phyloP scores from a whole-genome alignment of 2,797 vertebrate genomes.

The Ambastaia sidthimunki region DNA sequence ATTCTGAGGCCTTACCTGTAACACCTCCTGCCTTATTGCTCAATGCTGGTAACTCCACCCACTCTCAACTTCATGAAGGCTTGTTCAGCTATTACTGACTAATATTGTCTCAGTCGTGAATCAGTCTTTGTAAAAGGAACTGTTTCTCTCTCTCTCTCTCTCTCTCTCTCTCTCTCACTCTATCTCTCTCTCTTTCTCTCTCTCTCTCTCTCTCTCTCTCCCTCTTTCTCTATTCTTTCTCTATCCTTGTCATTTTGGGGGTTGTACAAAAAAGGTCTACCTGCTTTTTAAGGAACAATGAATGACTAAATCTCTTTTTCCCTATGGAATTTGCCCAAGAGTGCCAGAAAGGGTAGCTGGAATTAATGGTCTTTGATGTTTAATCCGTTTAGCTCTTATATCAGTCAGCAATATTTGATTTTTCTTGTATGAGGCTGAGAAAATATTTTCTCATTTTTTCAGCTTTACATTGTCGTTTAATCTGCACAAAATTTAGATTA shows the following conservation, averaged over 20 bases:
- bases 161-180: slow-evolving; percentile 3
- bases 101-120: slow-evolving; percentile 46
- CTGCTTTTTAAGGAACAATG: slow-evolving; percentile 52
- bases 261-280: slow-evolving; percentile 58
- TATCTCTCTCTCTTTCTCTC: no score
- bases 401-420: background rate
- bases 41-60: no score
- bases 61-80: background rate
- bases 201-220: background rate
- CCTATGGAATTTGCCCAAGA: slow-evolving; percentile 57
- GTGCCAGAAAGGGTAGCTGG: slow-evolving; percentile 53
- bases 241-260: background rate
- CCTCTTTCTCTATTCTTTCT: no score
- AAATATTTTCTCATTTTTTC: slow-evolving; percentile 25
- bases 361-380: slow-evolving; percentile 50
- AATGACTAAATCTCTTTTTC: slow-evolving; percentile 55
- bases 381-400: slow-evolving; percentile 34
- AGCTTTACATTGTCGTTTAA: slow-evolving; percentile 9
- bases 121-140: slow-evolving; percentile 31
- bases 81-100: slow-evolving; percentile 39
- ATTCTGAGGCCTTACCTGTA: slow-evolving; percentile 11
- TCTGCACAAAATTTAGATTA: no score
- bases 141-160: background rate
- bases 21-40: no score
- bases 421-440: slow-evolving; percentile 1